These are phyloP conservation scores for Eupithecia inturbata DNA, from an alignment of 2,888 invertebrate species.

Conservation along the genomic window DNA sequence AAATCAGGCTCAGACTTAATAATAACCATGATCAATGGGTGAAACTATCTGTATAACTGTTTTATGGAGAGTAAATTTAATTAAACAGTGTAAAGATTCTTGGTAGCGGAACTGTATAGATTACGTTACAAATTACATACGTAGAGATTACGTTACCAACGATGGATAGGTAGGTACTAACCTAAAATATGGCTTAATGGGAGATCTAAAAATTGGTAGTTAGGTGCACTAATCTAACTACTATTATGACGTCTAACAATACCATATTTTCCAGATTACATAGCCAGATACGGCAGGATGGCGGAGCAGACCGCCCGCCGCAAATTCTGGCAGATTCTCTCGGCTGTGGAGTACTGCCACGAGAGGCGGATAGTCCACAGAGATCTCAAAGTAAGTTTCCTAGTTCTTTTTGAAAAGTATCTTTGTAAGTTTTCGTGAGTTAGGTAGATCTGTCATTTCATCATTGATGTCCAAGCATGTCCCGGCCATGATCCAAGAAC, in stretches of 20 bases:
- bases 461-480: no score
- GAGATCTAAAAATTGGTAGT: no score
- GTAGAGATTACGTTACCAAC: no score
- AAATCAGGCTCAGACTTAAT: not conserved
- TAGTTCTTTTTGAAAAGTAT: not conserved
- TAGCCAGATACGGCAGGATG: conserved; percentile 97
- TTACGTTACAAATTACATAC: no score
- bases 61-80: conserved; percentile 37
- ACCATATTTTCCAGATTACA: conserved; percentile 87
- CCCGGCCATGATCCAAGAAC: no score
- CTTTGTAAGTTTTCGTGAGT: no score
- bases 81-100: conserved; percentile 90
- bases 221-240: no score
- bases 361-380: conserved; percentile 96
- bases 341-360: conserved; percentile 98
- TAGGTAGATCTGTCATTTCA: no score
- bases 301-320: conserved; percentile 94
- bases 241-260: no score
- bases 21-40: not conserved
- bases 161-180: no score
- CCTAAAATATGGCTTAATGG: no score
- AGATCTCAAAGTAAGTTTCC: conserved; percentile 92
- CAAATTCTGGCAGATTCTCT: conserved; percentile 98
- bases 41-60: conserved; percentile 33
- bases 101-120: conserved; percentile 92